Conservation (phyloP, 1,140 invertebrate genomes). For the Hetaerina americana region DNA sequence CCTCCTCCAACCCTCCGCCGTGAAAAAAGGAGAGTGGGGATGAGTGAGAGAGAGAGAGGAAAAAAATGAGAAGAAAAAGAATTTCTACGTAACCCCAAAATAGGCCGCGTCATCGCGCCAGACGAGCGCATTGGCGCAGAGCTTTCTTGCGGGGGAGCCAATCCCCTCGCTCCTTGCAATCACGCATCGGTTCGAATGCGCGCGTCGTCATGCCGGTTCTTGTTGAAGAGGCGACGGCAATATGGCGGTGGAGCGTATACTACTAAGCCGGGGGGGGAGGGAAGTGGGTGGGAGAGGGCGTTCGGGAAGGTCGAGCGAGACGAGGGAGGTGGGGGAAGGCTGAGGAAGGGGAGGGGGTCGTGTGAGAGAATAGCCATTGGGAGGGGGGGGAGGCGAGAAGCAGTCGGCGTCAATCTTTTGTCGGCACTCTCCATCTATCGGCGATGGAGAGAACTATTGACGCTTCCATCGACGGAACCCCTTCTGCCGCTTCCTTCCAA, state of each 20-base stretch:
- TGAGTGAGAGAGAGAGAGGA: too few relatives aligned
- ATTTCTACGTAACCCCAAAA: not conserved
- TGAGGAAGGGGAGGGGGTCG: not conserved
- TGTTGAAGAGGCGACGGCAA: not conserved
- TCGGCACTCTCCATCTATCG: not conserved
- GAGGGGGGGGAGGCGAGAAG: too few relatives aligned
- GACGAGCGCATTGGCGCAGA: not conserved
- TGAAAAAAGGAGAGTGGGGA: too few relatives aligned
- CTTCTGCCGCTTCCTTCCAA: too few relatives aligned
- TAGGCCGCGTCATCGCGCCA: not conserved
- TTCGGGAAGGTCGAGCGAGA: not conserved
- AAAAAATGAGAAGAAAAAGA: too few relatives aligned
- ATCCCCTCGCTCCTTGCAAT: not conserved
- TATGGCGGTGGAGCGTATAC: not conserved
- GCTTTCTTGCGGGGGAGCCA: not conserved
- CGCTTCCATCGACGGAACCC: too few relatives aligned
- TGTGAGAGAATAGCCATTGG: too few relatives aligned
- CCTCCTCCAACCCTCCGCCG: too few relatives aligned
- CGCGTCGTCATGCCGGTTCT: not conserved
- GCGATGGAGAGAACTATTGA: not conserved
- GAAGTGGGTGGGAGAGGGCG: too few relatives aligned
- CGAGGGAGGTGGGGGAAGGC: not conserved
- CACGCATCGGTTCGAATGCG: not conserved
- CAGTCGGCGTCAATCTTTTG: not conserved
- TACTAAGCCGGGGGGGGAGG: not conserved